A percentile compares a stretch with the other conserved stretches of the same genome.
phyloP scores from a whole-genome alignment of 2,113 vertebrate species.

The Mobula hypostoma region DNA sequence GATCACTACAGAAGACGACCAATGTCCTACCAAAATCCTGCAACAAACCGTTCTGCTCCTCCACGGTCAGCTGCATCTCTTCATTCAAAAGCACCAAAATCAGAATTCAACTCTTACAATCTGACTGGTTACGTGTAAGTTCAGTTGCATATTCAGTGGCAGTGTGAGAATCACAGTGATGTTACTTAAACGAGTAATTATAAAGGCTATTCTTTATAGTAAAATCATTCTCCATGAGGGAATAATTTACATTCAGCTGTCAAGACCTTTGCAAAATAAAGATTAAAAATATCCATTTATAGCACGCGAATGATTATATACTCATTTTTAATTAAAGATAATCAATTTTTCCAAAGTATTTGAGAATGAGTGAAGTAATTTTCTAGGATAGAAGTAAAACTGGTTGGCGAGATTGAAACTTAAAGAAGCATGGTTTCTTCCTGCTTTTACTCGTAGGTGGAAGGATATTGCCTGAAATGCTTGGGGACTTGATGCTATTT shows the following conservation, averaged over 20 bases:
- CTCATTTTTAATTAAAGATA: neutral
- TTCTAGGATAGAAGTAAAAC: neutral
- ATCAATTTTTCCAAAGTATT: neutral
- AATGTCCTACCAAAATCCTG: constrained; percentile 46
- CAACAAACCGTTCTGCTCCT: constrained; percentile 38
- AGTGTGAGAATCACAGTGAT: neutral
- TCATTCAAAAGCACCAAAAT: constrained; percentile 53
- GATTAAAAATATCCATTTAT: neutral
- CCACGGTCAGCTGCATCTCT: neutral
- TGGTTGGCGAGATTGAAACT: neutral
- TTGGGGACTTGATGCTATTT: no score
- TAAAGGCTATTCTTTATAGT: neutral
- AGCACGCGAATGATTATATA: neutral
- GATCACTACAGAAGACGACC: constrained; percentile 50
- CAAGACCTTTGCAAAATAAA: neutral
- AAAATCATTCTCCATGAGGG: neutral
- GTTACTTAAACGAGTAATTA: neutral
- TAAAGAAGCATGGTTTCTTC: neutral
- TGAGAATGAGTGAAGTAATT: neutral
- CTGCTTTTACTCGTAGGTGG: neutral
- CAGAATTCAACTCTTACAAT: constrained; percentile 61
- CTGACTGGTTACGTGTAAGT: constrained; percentile 67
- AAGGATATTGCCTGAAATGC: neutral
- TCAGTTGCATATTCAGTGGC: neutral
- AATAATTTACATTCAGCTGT: neutral